Base-by-base conservation (phyloP, 2,113 vertebrate species). In the Salvelinus fontinalis region DNA sequence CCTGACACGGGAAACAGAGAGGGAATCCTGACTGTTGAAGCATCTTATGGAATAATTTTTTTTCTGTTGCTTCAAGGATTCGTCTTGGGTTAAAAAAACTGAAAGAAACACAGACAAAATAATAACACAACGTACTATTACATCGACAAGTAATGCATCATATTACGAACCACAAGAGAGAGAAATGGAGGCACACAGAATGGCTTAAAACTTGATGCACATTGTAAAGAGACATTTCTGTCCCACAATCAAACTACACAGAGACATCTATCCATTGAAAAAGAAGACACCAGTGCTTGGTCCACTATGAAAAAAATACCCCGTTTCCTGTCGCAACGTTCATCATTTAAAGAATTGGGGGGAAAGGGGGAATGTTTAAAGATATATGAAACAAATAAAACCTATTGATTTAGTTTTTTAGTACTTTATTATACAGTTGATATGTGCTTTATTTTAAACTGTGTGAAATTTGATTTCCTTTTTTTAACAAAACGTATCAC, bases 341-440 rank as follows among this genome's bases (percentile, higher is more conserved):
- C 93, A 95, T 95, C 77, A 88, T 93, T 94, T 79, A 94, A 54
- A 90, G 91, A 94, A 94, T 6, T 62, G 20, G 12, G 18, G 89
- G 89, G 65, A 67, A 90, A 88, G 86, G 86, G 95, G 93, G 91
- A 92, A 91, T 94, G 92, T 73, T 86, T 89, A 92, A 94, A 95
- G 94, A 88, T 89, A 85, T 91, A 91, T 86, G 51, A 91, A 87
- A 92, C 81, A 86, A 90, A 91, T 91, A 87, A 86, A 95, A 95
- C 93, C 93, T 92, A 92, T 96, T 94, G 92, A 95, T 97, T 98
- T 98, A 97, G 96, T 97, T 99, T 97, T 98, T 95, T 97, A 97
- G 96, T 96, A 96, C 95, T 98, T 96, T 97, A 98, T 96, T 94
- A 97, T 96, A 95, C 95, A 94, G 95, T 95, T 96, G 95, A 97